Evolutionary conservation across 2,797 vertebrate genomes (phyloP), one percentile per base, ranked within the genome.

Genomic region (Morus bassanus): DNA sequence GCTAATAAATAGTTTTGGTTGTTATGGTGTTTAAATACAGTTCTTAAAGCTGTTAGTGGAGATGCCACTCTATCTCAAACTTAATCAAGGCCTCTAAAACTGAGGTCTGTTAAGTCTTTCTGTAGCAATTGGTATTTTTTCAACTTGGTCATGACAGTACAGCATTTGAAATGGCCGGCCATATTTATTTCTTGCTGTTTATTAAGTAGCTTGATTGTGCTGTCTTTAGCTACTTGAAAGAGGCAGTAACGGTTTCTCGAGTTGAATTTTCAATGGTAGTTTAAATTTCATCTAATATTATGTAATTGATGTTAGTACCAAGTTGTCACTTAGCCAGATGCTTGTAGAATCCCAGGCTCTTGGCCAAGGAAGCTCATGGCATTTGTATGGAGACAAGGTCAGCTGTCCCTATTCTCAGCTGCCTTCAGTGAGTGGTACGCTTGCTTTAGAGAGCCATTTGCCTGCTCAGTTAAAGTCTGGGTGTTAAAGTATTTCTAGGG

Each of bases 241-340:
- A 84, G 63, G 59, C 89, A 76, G 9, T 33, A 76, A 82, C 33
- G 54, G 15, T 41, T 96, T 96, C 76, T 57, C 1, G 4, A 95
- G 88, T n/a, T n/a, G 54, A 51, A 59, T 93, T 89, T 94, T 94
- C 86, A 95, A 4, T 92, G 53, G 67, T 60, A 79, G 75, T 70
- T 93, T 88, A 88, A 82, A 89, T 88, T 86, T 95, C 73, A 78
- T 88, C 84, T 89, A 31, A 85, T 84, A 35, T 83, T 94, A 91
- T 4, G 2, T 93, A 93, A 95, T 18, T 65, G 72, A 61, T 93
- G 54, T 77, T 78, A 89, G 94, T 85, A 92, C 73, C 75, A 81
- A 80, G 68, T 61, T 97, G 95, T 96, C 94, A 63, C 81, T 92
- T 45, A 22, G 91, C 95, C 95, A 95, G 87, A 70, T 94, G 88